Conservation (phyloP, 2,888 invertebrate genomes). For the Geophilus truncorum region DNA sequence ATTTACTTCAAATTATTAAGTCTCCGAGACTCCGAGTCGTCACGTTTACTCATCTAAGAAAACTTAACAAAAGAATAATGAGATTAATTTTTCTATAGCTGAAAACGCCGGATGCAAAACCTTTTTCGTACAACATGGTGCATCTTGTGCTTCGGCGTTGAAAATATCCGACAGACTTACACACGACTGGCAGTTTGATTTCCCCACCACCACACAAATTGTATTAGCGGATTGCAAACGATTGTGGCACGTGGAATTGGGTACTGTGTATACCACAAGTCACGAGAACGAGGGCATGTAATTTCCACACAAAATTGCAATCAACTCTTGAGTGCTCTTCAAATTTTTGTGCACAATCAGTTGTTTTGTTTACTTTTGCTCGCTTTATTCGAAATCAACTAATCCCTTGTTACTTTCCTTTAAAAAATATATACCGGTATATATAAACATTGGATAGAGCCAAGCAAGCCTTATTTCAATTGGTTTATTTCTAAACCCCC, state of each 20-base stretch:
- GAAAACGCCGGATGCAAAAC: neutral
- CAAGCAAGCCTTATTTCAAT: too few relatives aligned
- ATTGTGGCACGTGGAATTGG: neutral
- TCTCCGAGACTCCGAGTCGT: too few relatives aligned
- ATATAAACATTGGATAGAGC: neutral
- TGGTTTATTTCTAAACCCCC: too few relatives aligned
- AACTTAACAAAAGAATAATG: neutral
- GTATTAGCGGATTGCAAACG: neutral
- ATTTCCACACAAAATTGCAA: neutral
- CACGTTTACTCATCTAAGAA: too few relatives aligned
- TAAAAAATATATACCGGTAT: neutral
- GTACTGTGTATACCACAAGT: neutral
- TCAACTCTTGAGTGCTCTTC: neutral
- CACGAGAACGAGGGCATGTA: neutral
- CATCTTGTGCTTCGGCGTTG: neutral
- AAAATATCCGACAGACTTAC: neutral
- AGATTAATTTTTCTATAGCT: neutral
- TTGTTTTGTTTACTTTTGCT: neutral
- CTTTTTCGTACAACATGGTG: neutral
- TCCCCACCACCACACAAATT: slow-evolving; percentile 3
- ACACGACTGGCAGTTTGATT: neutral
- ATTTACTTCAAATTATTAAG: too few relatives aligned
- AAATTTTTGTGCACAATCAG: neutral
- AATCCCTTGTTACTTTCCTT: too few relatives aligned
- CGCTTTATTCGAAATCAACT: neutral